These are phyloP conservation scores for Cinara cedri DNA, from an alignment of 2,888 invertebrate species.

Conservation along the genomic window DNA sequence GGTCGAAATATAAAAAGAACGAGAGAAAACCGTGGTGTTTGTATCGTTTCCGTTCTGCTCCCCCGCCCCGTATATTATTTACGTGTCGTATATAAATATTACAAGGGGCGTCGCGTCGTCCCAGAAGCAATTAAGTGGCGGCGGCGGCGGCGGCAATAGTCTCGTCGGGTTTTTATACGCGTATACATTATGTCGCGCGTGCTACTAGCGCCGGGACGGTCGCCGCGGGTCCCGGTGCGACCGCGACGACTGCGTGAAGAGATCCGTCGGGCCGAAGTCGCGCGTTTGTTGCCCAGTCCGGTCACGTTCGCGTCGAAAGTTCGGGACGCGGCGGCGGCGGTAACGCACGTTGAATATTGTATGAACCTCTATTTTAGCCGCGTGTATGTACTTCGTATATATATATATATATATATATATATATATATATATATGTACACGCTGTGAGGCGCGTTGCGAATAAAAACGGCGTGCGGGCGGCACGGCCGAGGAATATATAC, in stretches of 20 bases:
- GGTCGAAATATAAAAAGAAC: background rate
- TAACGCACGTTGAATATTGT: constrained; percentile 55
- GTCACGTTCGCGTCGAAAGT: constrained; percentile 53
- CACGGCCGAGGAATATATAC: no score
- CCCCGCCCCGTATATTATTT: background rate
- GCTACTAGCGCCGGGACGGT: background rate
- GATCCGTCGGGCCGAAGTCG: constrained; percentile 28
- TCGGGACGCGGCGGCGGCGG: constrained; percentile 42
- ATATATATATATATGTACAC: no score
- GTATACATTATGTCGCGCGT: no score
- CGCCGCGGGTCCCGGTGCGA: background rate
- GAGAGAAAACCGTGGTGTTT: background rate
- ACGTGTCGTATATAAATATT: background rate
- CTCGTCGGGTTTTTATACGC: constrained; percentile 12
- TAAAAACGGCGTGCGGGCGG: constrained; percentile 28
- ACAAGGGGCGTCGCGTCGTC: constrained; percentile 19
- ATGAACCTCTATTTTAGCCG: constrained; percentile 47
- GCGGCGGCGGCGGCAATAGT: background rate
- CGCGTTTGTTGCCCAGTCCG: constrained; percentile 41
- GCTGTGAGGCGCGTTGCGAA: constrained; percentile 33
- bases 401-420: no score
- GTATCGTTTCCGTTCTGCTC: background rate
- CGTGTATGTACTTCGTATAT: no score
- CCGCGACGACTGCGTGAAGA: background rate
- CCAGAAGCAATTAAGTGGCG: constrained; percentile 40